phyloP scores from a whole-genome alignment of 1,140 invertebrate species.

The Tetranychus cinnabarinus region DNA sequence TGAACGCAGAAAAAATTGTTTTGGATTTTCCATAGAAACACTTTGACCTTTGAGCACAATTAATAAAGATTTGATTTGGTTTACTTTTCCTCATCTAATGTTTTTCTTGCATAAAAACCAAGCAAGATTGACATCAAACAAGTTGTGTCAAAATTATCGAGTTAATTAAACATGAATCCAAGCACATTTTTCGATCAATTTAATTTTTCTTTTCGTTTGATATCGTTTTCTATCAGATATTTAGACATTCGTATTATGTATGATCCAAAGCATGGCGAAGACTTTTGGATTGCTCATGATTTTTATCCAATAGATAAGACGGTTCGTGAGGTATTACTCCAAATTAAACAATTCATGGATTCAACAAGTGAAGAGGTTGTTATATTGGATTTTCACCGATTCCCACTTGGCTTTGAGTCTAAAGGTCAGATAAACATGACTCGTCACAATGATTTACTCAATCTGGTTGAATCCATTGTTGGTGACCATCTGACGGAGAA shows the following conservation, averaged over 20 bases:
- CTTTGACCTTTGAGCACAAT: no score
- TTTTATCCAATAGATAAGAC: constrained; percentile 15
- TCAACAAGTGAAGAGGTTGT: constrained; percentile 17
- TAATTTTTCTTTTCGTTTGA: no score
- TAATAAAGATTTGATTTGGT: no score
- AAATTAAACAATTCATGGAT: constrained; percentile 16
- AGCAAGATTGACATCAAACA: no score
- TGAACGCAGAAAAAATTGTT: no score
- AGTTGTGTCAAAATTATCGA: no score
- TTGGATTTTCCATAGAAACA: no score
- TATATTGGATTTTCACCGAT: constrained; percentile 20
- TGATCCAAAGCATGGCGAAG: constrained; percentile 8
- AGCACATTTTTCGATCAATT: no score
- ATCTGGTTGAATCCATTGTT: constrained; percentile 26
- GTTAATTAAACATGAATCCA: no score
- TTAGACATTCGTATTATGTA: constrained; percentile 18
- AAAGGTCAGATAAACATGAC: neutral
- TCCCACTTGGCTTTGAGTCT: constrained; percentile 16
- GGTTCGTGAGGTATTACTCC: constrained; percentile 14
- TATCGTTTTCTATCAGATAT: constrained; percentile 10
- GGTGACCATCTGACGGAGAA: constrained; percentile 15
- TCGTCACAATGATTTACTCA: constrained; percentile 26
- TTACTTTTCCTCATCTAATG: no score
- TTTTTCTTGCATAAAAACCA: no score
- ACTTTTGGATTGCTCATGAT: constrained; percentile 19